Base-by-base conservation (phyloP, 1,140 invertebrate species). In the Drosophila nannoptera region DNA sequence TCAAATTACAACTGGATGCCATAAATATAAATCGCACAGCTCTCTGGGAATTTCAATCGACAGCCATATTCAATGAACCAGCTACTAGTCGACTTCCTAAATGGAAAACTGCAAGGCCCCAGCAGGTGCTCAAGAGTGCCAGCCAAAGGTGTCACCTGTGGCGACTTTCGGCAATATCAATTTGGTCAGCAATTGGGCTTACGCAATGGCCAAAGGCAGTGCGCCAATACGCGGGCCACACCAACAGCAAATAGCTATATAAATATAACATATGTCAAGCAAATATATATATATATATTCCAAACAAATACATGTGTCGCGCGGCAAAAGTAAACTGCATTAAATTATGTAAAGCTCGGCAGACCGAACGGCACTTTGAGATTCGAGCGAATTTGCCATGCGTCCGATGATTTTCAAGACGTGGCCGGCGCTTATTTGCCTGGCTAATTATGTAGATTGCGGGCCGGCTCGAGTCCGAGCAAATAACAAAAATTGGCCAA, bases 321-420 rank as follows among this genome's bases (percentile, higher is more conserved):
- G 45, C 64, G 45, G 69, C 68, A 62, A 46, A 62, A 53, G 29
- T 55, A 56, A 78, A 80, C 67, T 84, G 77, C 81, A 86, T 84
- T 74, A 77, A 84, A 86, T 74, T 80, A 76, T 84, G 80, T 75
- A 86, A 84, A 77, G 66, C 66, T 49, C 45, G 29, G 38, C 36
- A 61, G 36, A 66, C 33, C 36, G 66, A 67, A 64, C 14, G 14
- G 14, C 9, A 52, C 7, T 22, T 22, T 22, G 22, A 62, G 16
- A 38, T 32, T 31, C 35, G 31, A 3, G n/a, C 35, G 31, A 58
- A 65, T 40, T 66, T 16, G 63, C 8, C 45, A 45, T 62, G 35
- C 50, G 35, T 38, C 9, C 54, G 36, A 43, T 54, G 61, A 59
- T 65, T 53, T 65, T 38, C 36, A 46, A 45, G 33, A 54, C 49